Conservation (phyloP, 1,140 invertebrate species). For the Drosophila sp. region DNA sequence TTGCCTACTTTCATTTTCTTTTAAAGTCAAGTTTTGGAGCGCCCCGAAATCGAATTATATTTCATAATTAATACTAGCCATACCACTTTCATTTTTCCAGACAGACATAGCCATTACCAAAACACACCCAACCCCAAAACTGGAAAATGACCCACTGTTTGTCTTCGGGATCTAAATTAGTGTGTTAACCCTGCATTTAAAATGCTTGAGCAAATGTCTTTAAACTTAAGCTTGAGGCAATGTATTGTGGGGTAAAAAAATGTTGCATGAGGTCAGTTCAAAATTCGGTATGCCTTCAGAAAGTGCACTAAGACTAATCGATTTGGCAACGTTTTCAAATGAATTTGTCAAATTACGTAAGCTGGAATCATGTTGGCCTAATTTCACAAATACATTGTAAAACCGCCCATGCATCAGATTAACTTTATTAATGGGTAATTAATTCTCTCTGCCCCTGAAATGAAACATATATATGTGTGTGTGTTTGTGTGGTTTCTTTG, state of each 20-base stretch:
- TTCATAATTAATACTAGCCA: constrained; percentile 60
- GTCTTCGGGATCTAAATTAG: constrained; percentile 2
- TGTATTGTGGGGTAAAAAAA: not conserved
- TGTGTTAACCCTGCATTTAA: constrained; percentile 12
- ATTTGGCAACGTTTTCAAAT: constrained; percentile 33
- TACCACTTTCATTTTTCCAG: constrained; percentile 65
- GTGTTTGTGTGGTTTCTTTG: not conserved
- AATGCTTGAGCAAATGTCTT: not conserved
- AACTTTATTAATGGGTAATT: constrained; percentile 4
- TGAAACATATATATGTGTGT: not conserved
- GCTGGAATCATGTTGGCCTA: constrained; percentile 6
- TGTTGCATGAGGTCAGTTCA: constrained; percentile 3
- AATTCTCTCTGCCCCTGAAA: constrained; percentile 10
- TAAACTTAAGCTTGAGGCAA: not conserved
- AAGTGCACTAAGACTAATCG: constrained; percentile 39
- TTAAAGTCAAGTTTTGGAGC: constrained; percentile 45
- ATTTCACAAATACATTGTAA: not conserved
- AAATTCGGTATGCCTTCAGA: not conserved
- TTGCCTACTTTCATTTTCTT: constrained; percentile 59
- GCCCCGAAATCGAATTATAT: constrained; percentile 58
- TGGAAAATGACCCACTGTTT: constrained; percentile 5
- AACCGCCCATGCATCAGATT: constrained; percentile 1
- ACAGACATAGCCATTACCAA: constrained; percentile 51
- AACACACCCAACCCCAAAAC: constrained; percentile 23
- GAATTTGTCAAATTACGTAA: constrained; percentile 34